Evolutionary conservation across 2,113 vertebrate genomes (phyloP), one percentile per base, ranked within the genome.

Genomic region (Puntigrus tetrazona): DNA sequence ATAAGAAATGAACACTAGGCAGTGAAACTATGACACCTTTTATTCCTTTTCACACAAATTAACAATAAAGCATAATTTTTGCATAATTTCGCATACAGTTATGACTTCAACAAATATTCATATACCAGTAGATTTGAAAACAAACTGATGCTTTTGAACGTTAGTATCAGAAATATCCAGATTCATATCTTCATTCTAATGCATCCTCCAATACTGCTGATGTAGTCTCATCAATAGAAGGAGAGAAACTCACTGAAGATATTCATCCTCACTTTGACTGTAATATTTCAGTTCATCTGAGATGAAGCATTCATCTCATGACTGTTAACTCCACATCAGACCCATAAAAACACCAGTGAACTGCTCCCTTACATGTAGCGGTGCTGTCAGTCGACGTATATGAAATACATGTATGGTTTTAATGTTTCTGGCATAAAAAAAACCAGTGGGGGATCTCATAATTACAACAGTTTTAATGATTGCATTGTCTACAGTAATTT

Each of bases 381-480:
- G 18, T 31, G 34, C 63, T 8, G 31, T 18, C 18, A 67, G 11
- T 45, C 22, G 74, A 65, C 22, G 11, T 63, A 63, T 76, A 63
- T 85, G 73, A 87, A 43, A 38, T 74, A 74, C 63, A 70, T 83
- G 80, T 52, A 78, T 85, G 82, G 79, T 85, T 83, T 43, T 85
- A 81, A 74, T 85, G 67, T 87, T 85, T 83, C 86, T 65, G 83
- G 65, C 79, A 87, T 82, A 25, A 25, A 78, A 79, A 85, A 74
- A 13, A 50, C 79, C 73, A 45, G 36, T 57, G 83, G 72, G 67
- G 88, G 91, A 92, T 91, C 92, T 92, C 89, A 90, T 87, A 89
- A 84, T 92, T 92, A 91, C 86, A 85, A 70, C 80, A 91, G 87
- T 86, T 91, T 86, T 91, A 92, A 90, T 91, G 90, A 90, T 90